Conservation (phyloP, 2,113 vertebrate genomes). For the Pithys albifrons region DNA sequence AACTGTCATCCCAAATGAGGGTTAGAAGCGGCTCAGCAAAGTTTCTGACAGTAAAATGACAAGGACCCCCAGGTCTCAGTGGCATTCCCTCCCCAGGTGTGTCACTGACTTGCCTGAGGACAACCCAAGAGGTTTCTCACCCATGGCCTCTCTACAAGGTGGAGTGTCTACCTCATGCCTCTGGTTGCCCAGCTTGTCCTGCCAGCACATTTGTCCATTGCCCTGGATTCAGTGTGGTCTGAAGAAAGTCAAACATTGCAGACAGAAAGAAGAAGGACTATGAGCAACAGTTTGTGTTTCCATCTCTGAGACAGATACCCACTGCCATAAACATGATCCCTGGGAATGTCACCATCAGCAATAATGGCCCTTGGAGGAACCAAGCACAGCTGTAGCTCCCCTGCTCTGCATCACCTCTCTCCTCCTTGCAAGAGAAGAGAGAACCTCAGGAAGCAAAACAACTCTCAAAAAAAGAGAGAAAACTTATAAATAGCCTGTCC, state of each 20-base stretch:
- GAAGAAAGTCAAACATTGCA: not conserved
- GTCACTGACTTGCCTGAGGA: not conserved
- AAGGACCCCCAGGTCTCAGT: accelerated
- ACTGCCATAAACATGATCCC: accelerated
- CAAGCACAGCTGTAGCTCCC: accelerated
- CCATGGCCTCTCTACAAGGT: not conserved
- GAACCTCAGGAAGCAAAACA: slow-evolving; percentile 38
- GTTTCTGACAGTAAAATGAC: not conserved
- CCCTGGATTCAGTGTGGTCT: accelerated
- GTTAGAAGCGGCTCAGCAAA: not conserved
- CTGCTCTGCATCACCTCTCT: not conserved
- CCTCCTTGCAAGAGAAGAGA: not conserved
- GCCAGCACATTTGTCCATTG: not conserved
- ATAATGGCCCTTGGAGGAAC: accelerated
- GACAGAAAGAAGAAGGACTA: not conserved
- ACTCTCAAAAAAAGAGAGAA: not conserved
- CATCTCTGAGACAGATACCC: not conserved
- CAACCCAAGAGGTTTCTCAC: not conserved
- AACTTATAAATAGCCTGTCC: slow-evolving; percentile 52
- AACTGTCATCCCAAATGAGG: not conserved
- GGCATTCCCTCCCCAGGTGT: not conserved
- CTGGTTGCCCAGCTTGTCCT: not conserved
- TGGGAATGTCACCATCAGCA: not conserved
- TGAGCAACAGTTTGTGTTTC: not conserved
- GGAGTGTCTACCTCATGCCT: not conserved